Base-by-base conservation (phyloP, 1,140 invertebrate species). In the Drosophila melanica region DNA sequence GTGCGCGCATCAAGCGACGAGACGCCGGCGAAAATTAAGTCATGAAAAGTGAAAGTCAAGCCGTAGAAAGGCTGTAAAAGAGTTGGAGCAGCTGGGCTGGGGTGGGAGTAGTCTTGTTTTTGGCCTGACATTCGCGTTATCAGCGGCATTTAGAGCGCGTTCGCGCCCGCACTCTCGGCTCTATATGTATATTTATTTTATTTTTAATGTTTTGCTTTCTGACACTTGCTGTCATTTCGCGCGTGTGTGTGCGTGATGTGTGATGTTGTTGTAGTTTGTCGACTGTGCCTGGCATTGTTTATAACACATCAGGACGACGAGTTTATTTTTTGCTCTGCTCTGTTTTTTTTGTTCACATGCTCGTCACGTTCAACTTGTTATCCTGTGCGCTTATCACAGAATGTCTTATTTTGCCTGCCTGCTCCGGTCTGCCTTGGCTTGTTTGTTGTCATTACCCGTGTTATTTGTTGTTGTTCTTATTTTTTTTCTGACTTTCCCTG, bases 291-390 rank as follows among this genome's bases (percentile, higher is more conserved):
- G 55, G 57, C 72, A 66, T 71, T 75, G 72, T 75, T 78, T 75
- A 75, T 78, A 75, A 42, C 67, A 66, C 60, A 70, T 57, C 67
- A 55, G 42, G 35, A 42, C 54, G 50, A 59, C 41, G 50, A 57
- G 50, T 66, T 44, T 64, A 75, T 62, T 54, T 73, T 59, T 50
- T 53, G 42, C 41, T 69, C 48, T 58, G 27, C 42, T 67, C n/a
- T 35, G 39, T 70, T 42, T 63, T 62, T 78, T 70, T 42, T 63
- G 58, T 78, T 47, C 47, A 57, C 76, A 79, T 77, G 68, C 74
- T 76, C 63, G 74, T 76, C 77, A 79, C 77, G 77, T 79, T 79
- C 63, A 72, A 79, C 77, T 77, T 77, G 74, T 79, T 79, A 79
- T 79, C 77, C 51, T 79, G 77, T 77, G 68, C 53, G 74, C 77